Conservation (phyloP, 2,113 vertebrate species). For the Atrichornis clamosus region DNA sequence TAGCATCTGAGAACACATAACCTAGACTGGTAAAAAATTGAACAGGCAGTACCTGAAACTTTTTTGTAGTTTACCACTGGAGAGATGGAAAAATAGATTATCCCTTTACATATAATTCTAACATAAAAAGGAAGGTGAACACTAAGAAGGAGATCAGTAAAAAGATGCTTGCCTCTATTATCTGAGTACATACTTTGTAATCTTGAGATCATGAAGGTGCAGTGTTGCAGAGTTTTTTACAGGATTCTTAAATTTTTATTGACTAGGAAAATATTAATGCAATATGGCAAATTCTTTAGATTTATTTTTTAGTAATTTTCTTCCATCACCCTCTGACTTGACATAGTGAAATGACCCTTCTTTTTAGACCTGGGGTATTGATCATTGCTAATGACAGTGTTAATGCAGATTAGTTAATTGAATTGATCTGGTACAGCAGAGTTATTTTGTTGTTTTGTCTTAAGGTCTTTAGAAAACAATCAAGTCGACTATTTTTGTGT, state of each 20-base stretch:
- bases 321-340: neutral
- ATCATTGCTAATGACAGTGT: neutral
- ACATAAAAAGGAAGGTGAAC: neutral
- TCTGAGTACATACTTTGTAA: neutral
- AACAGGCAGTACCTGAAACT: neutral
- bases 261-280: neutral
- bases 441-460: neutral
- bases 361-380: neutral
- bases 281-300: neutral
- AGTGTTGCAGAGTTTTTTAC: neutral
- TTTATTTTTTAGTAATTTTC: neutral
- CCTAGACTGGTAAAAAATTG: neutral
- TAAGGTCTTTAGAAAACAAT: neutral
- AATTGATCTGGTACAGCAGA: neutral
- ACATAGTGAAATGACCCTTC: neutral
- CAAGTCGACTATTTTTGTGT: neutral
- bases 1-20: neutral
- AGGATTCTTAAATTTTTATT: neutral
- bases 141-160: neutral
- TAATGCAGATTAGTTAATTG: neutral
- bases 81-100: neutral
- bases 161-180: neutral
- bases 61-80: neutral
- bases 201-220: neutral
- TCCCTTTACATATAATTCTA: neutral